Base-by-base conservation (phyloP, 64 coral and sea anemone genomes). In the Dendronephthya gigantea region DNA sequence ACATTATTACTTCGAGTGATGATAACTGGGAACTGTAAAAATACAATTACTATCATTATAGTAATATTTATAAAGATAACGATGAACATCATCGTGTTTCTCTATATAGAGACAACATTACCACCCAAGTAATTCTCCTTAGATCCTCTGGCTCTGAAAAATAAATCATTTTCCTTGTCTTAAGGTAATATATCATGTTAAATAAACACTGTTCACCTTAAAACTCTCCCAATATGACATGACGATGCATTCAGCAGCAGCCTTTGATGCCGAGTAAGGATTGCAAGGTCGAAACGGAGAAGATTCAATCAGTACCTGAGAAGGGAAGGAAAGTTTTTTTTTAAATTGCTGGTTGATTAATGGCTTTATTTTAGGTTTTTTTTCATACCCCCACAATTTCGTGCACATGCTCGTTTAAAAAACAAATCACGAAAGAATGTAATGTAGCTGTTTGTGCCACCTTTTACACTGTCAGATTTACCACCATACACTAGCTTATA, bases 161-260 rank as follows among this genome's bases (percentile, higher is more conserved):
- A n/a, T n/a, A n/a, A n/a, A n/a, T n/a, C n/a, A n/a, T n/a, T n/a
- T n/a, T n/a, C n/a, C n/a, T n/a, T n/a, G n/a, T n/a, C n/a, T n/a
- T n/a, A n/a, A n/a, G n/a, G n/a, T n/a, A n/a, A n/a, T n/a, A n/a
- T n/a, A n/a, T n/a, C n/a, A n/a, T n/a, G n/a, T n/a, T n/a, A n/a
- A 1, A 23, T 6, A 47, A 9, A 82, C 4, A 31, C n/a, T n/a
- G n/a, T 37, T 39, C 82, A 89, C 87, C 87, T 89, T 89, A 28
- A 89, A 89, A 40, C 87, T 89, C 40, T 89, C 81, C 50, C 81
- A 45, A 15, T 89, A 89, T 37, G 87, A 89, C 87, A 83, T 89
- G 0, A 89, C 76, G 4, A 89, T 89, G 37, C 81, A 89, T 38
- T 89, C 87, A 27, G 87, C 87, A 65, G 87, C 87, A 12, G 87